phyloP scores from a whole-genome alignment of 2,113 vertebrate species.

The Gasterosteus aculeatus region DNA sequence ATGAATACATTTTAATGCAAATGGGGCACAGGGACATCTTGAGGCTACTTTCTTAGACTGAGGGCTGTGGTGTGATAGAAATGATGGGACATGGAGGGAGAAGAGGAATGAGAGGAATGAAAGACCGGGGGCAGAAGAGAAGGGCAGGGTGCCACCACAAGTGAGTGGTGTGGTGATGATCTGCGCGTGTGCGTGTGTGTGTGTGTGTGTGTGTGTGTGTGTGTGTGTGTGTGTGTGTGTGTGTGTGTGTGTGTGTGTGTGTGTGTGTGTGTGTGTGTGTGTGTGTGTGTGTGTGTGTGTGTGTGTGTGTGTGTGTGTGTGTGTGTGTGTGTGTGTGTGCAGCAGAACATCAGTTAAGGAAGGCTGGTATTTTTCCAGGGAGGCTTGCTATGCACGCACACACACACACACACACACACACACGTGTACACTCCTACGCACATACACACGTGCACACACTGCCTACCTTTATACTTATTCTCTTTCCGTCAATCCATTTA shows the following conservation, averaged over 20 bases:
- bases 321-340: constrained; percentile 12
- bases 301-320: background rate
- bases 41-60: background rate
- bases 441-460: background rate
- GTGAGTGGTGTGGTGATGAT: constrained; percentile 16
- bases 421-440: constrained; percentile 6
- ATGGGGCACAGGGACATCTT: constrained; percentile 36
- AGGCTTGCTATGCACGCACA: constrained; percentile 25
- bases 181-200: constrained; percentile 1
- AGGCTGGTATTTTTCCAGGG: constrained; percentile 60
- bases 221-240: too few species aligned
- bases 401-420: background rate
- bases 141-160: constrained; percentile 18
- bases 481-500: constrained; percentile 3
- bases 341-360: constrained; percentile 31
- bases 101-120: constrained; percentile 34
- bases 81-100: background rate
- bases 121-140: constrained; percentile 8
- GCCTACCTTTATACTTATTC: background rate
- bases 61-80: background rate
- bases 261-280: constrained; percentile 1
- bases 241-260: constrained; percentile 20
- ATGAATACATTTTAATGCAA: background rate
- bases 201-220: constrained; percentile 2
- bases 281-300: constrained; percentile 10